Evolutionary conservation across 2,113 vertebrate genomes (phyloP).

Genomic region (Tautogolabrus adspersus): DNA sequence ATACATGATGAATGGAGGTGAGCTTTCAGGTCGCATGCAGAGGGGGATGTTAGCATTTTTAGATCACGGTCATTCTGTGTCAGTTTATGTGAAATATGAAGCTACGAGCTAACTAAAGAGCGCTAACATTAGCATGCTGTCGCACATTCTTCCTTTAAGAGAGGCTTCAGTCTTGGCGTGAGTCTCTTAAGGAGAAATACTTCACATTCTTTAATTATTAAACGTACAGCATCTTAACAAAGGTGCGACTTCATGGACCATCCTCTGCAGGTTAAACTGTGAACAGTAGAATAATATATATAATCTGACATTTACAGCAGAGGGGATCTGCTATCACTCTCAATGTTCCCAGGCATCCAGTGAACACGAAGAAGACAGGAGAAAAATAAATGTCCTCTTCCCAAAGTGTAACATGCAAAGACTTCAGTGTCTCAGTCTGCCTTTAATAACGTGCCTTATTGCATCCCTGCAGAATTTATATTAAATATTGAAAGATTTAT

Average conservation of each 20-base stretch:
- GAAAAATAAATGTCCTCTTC: too few species aligned
- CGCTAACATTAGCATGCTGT: too few species aligned
- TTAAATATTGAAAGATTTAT: constrained; percentile 34
- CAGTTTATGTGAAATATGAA: too few species aligned
- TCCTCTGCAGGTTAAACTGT: constrained; percentile 5
- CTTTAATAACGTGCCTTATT: constrained; percentile 12
- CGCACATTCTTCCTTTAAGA: too few species aligned
- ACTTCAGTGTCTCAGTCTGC: background rate
- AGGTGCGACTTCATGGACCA: constrained; percentile 6
- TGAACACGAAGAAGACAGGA: too few species aligned
- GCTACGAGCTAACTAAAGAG: too few species aligned
- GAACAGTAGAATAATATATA: constrained; percentile 13
- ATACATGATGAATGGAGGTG: too few species aligned
- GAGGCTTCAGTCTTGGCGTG: background rate
- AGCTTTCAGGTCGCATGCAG: too few species aligned
- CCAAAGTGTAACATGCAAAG: background rate
- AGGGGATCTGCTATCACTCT: constrained; percentile 47
- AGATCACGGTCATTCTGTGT: too few species aligned
- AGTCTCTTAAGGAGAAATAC: background rate
- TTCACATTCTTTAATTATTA: background rate
- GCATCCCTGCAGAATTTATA: constrained; percentile 10
- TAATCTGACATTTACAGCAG: constrained; percentile 48
- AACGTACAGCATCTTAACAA: background rate
- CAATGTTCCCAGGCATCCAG: constrained; percentile 17
- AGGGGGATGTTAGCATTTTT: too few species aligned